Percentiles rank a stretch among this genome's conserved stretches.
Conservation (phyloP, 1,140 invertebrate species). For the Drosophila quadrilineata region DNA sequence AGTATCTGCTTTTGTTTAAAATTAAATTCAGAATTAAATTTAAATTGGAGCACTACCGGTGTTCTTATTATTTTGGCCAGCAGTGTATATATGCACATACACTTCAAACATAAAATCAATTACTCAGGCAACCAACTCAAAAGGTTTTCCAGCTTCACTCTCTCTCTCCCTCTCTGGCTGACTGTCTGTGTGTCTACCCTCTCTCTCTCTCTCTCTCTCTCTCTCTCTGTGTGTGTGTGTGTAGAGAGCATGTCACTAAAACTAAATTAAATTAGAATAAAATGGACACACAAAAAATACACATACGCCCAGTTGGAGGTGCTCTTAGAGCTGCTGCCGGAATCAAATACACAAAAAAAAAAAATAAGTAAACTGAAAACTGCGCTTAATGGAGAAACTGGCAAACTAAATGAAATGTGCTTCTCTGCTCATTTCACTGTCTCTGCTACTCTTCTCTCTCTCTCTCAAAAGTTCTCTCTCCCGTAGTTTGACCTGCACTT, state of each 20-base stretch:
- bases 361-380: slow-evolving; percentile 48
- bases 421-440: not conserved
- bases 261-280: slow-evolving; percentile 62
- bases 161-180: too few relatives aligned
- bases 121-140: slow-evolving; percentile 25
- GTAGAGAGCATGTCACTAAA: slow-evolving; percentile 25
- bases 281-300: slow-evolving; percentile 27
- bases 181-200: too few relatives aligned
- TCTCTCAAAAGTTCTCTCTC: too few relatives aligned
- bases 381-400: slow-evolving; percentile 34
- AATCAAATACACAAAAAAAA: not conserved
- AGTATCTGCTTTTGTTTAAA: too few relatives aligned
- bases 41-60: too few relatives aligned
- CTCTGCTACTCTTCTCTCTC: not conserved
- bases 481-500: slow-evolving; percentile 51
- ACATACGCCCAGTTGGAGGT: not conserved
- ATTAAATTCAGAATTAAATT: too few relatives aligned
- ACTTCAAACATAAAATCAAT: slow-evolving; percentile 36
- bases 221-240: slow-evolving; percentile 3
- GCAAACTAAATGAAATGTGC: slow-evolving; percentile 51
- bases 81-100: too few relatives aligned
- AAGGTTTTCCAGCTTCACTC: too few relatives aligned
- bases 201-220: too few relatives aligned
- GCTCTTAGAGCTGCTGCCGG: not conserved
- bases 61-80: too few relatives aligned